phyloP scores from a whole-genome alignment of 2,797 vertebrate species.

The Scyliorhinus canicula region DNA sequence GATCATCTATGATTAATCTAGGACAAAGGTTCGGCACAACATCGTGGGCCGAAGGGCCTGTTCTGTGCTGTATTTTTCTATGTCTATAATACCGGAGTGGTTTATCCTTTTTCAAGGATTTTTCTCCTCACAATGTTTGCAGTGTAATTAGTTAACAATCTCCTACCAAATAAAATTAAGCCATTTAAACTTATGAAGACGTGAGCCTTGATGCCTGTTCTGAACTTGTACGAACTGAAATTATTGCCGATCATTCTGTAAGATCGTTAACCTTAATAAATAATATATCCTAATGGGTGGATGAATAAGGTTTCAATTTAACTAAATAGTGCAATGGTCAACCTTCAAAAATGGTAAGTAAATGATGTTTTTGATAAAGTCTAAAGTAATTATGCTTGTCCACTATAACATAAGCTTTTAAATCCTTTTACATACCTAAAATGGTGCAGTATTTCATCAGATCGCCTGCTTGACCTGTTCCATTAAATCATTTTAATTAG shows the following conservation, averaged over 20 bases:
- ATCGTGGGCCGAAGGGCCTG: too few species aligned
- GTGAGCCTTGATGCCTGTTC: neutral
- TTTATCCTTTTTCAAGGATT: neutral
- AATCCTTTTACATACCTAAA: constrained; percentile 13
- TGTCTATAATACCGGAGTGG: too few species aligned
- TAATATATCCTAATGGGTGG: neutral
- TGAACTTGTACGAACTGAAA: neutral
- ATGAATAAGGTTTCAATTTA: neutral
- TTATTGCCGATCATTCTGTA: neutral
- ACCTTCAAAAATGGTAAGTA: neutral
- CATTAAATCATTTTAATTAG: constrained; percentile 26
- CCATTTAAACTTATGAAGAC: neutral
- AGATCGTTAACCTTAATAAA: neutral
- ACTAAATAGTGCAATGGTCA: neutral
- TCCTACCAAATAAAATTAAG: neutral
- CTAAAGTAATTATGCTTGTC: constrained; percentile 7
- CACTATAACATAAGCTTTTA: constrained; percentile 8
- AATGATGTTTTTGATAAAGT: neutral
- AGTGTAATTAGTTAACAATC: neutral
- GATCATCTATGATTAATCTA: too few species aligned
- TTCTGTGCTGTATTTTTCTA: too few species aligned
- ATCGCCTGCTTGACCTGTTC: constrained; percentile 29
- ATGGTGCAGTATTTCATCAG: constrained; percentile 11
- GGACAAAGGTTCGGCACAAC: too few species aligned
- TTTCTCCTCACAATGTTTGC: neutral